These are phyloP conservation scores for Xanthorhoe designata DNA, from an alignment of 2,888 invertebrate genomes.

Conservation along the genomic window DNA sequence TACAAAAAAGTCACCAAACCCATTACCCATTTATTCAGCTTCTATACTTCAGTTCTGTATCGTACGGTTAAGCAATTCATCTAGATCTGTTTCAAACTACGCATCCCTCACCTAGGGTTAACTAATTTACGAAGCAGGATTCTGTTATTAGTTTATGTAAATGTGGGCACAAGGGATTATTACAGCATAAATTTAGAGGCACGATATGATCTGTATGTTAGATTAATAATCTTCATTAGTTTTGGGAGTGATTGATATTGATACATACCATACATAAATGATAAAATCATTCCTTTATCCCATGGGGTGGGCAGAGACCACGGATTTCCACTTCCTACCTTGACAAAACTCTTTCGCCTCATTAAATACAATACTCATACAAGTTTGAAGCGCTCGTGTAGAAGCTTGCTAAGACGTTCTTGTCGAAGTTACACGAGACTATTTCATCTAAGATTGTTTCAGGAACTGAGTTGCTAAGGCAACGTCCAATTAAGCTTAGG, in stretches of 20 bases:
- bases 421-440: no score
- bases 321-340: no score
- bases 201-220: conserved; percentile 10
- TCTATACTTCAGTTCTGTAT: background rate
- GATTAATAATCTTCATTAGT: conserved; percentile 11
- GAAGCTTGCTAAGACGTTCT: no score
- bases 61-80: conserved; percentile 5
- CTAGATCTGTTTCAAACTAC: conserved; percentile 18
- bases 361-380: no score
- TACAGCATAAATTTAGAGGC: conserved; percentile 23
- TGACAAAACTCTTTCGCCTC: no score
- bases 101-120: conserved; percentile 19
- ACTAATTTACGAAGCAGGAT: conserved; percentile 20
- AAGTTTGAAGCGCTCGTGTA: no score
- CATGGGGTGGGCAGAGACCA: no score
- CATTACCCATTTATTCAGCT: background rate
- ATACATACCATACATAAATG: background rate
- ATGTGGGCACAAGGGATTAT: conserved; percentile 40
- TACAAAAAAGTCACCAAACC: background rate
- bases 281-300: no score
- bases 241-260: conserved; percentile 2
- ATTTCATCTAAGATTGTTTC: no score
- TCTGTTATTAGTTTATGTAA: conserved; percentile 46
- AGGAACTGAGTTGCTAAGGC: no score
- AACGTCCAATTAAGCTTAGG: no score